These are phyloP conservation scores for Nomada fucata DNA, from an alignment of 2,888 invertebrate genomes.

Conservation along the genomic window DNA sequence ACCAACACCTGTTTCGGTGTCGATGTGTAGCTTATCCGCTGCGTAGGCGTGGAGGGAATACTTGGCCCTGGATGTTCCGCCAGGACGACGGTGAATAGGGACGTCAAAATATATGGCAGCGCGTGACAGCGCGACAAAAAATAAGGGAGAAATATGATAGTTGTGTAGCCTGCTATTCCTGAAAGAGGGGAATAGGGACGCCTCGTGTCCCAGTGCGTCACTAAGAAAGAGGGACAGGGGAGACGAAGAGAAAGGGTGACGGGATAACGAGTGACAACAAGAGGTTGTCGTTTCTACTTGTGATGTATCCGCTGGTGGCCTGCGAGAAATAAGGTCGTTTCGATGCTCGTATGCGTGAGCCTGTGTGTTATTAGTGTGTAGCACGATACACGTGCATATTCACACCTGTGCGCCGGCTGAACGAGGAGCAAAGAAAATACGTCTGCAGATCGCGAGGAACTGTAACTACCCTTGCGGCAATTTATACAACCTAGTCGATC, in stretches of 20 bases:
- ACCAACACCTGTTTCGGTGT: constrained; percentile 48
- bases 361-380: constrained; percentile 4
- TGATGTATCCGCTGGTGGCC: constrained; percentile 65
- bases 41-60: constrained; percentile 54
- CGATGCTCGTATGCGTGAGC: constrained; percentile 9
- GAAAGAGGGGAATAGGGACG: constrained; percentile 53
- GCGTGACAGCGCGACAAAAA: constrained; percentile 76
- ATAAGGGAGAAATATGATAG: constrained; percentile 79
- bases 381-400: not conserved
- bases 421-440: constrained; percentile 21
- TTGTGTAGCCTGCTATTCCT: constrained; percentile 77
- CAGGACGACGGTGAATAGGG: constrained; percentile 71
- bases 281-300: constrained; percentile 55
- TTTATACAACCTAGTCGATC: constrained; percentile 35
- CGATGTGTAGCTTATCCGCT: constrained; percentile 29
- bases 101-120: constrained; percentile 78
- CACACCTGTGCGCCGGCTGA: not conserved
- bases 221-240: constrained; percentile 12
- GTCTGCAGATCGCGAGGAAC: constrained; percentile 25
- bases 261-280: constrained; percentile 65
- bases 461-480: constrained; percentile 7
- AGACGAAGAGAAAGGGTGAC: constrained; percentile 13
- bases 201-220: constrained; percentile 50
- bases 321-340: constrained; percentile 57
- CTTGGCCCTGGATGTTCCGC: constrained; percentile 62